Base-by-base conservation (phyloP, 2,113 vertebrate species). In the Lathamus discolor region DNA sequence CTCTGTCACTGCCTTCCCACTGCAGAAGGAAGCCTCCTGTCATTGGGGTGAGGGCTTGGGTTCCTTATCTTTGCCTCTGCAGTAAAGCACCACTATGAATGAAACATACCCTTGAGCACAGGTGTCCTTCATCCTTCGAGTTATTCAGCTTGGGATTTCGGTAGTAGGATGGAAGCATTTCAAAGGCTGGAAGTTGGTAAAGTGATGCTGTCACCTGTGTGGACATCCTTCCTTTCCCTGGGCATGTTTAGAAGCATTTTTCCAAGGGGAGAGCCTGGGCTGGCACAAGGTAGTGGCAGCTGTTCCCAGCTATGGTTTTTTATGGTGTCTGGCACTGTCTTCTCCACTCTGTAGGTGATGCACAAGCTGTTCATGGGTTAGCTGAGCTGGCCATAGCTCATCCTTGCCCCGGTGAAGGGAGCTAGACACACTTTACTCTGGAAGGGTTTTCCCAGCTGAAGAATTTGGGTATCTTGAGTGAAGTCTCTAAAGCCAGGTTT, bases 91-190 rank as follows among this genome's bases (percentile, higher is more conserved):
- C 43, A 19, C 25, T 35, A 59, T 35, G 13, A 59, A 11, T 11
- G 74, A 14, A 70, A 28, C 0, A 0, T 49, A 48, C 7, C n/a
- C 37, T 78, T 63, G 33, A 12, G 16, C n/a, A 5, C 1, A 37
- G 46, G 7, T 33, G 52, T 55, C 54, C n/a, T 24, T 59, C 52
- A 28, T 13, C 24, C 63, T 51, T 41, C 3, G 44, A 43, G 68
- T 4, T 35, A 17, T 8, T 80, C 2, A 2, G 9, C 31, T 44
- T 28, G 29, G 62, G 39, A 18, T 67, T 84, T 67, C 7, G 6
- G 61, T 23, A 46, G 22, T 17, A 31, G 49, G 39, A 54, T 35
- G 78, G 25, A 11, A 59, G 23, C 9, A 11, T 62, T 37, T 44
- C 57, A n/a, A 52, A 48, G 62, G 28, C 68, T 72, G 73, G 46